These are phyloP conservation scores for Phalera bucephala DNA, from an alignment of 2,888 invertebrate species.

Conservation along the genomic window DNA sequence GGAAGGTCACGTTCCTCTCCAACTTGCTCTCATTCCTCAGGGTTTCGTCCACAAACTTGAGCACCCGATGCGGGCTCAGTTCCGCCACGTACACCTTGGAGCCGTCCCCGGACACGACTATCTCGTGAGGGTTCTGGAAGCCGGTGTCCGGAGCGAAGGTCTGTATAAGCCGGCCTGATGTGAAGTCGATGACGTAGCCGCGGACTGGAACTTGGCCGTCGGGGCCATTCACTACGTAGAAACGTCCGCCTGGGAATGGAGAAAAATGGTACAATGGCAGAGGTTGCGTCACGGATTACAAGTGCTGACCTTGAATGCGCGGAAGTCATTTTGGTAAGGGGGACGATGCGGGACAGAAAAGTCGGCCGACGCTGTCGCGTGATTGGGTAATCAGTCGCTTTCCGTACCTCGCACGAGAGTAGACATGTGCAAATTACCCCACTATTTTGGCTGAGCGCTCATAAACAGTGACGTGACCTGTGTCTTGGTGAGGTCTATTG, in stretches of 20 bases:
- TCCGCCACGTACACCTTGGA: conserved; percentile 89
- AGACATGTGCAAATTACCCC: too few species aligned
- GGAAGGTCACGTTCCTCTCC: conserved; percentile 28
- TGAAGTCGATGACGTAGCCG: conserved; percentile 88
- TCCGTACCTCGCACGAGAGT: too few species aligned
- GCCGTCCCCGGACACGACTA: conserved; percentile 88
- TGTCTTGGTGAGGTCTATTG: too few species aligned
- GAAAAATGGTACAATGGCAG: too few species aligned
- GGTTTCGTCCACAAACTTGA: conserved; percentile 62
- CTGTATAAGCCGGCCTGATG: conserved; percentile 80
- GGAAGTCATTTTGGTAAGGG: too few species aligned
- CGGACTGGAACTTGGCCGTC: conserved; percentile 78
- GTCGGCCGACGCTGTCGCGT: too few species aligned
- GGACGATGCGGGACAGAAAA: too few species aligned
- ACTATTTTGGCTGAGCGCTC: too few species aligned
- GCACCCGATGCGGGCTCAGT: conserved; percentile 85
- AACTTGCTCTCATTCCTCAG: conserved; percentile 35
- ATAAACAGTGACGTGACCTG: too few species aligned
- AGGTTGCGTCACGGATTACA: too few species aligned
- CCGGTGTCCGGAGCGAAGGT: conserved; percentile 84
- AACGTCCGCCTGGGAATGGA: conserved; percentile 83
- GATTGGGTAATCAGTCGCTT: too few species aligned
- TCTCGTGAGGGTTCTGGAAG: conserved; percentile 90
- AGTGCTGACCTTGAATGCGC: too few species aligned
- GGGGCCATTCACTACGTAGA: conserved; percentile 91